A percentile compares a stretch with the other conserved stretches of the same genome.
These are phyloP conservation scores for Aphelenchoides fujianensis DNA, from an alignment of 1,140 invertebrate species.

Conservation along the genomic window DNA sequence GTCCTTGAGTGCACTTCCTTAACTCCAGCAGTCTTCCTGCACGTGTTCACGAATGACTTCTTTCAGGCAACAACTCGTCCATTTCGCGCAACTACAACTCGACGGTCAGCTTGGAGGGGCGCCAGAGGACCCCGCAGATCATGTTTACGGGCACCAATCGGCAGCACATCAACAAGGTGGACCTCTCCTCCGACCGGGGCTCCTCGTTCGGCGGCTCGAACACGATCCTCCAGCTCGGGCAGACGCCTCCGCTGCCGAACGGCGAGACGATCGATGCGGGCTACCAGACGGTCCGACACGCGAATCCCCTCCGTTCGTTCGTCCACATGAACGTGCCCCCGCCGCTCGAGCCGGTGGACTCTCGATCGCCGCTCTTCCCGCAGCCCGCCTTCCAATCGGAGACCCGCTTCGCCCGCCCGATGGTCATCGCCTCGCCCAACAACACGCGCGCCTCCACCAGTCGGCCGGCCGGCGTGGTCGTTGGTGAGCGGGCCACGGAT, in stretches of 20 bases:
- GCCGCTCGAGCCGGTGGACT: neutral
- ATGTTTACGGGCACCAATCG: constrained; percentile 46
- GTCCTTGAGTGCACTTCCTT: neutral
- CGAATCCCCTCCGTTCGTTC: constrained; percentile 41
- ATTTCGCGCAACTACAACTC: constrained; percentile 25
- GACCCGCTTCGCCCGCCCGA: constrained; percentile 26
- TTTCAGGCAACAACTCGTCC: constrained; percentile 20
- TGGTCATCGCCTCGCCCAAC: constrained; percentile 45
- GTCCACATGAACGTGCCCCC: constrained; percentile 36
- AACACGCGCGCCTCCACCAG: neutral
- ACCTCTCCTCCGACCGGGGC: constrained; percentile 35
- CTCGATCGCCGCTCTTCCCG: neutral
- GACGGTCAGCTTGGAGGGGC: constrained; percentile 21
- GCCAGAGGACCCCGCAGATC: constrained; percentile 46
- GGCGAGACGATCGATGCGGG: constrained; percentile 24
- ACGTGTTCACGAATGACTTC: too few relatives aligned
- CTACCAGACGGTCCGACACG: constrained; percentile 39
- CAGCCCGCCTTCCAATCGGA: constrained; percentile 7
- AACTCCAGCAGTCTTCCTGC: neutral
- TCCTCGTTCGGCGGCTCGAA: constrained; percentile 34
- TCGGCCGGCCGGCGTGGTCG: neutral
- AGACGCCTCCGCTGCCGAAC: constrained; percentile 16
- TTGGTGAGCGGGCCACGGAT: too few relatives aligned
- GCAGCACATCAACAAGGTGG: constrained; percentile 48
- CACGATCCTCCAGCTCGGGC: constrained; percentile 26